phyloP scores from a whole-genome alignment of 2,888 invertebrate species.

The Anodontia alba region DNA sequence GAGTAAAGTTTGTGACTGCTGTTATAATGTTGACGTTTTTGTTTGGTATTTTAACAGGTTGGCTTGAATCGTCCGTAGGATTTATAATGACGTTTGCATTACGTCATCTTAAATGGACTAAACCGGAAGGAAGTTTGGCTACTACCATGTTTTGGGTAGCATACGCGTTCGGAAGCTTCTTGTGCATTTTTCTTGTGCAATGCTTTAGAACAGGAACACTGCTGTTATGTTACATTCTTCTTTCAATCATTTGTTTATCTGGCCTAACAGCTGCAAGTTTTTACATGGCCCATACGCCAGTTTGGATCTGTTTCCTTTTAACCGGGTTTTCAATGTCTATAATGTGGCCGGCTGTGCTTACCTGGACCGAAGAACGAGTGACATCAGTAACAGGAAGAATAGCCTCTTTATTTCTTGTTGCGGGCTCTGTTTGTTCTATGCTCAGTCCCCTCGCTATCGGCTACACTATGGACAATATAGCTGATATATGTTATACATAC shows the following conservation, averaged over 20 bases:
- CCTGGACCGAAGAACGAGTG: slow-evolving; percentile 62
- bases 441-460: slow-evolving; percentile 61
- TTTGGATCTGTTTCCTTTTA: slow-evolving; percentile 52
- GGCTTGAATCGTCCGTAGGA: slow-evolving; percentile 39
- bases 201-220: slow-evolving; percentile 43
- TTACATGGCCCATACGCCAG: slow-evolving; percentile 26
- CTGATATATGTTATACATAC: not conserved
- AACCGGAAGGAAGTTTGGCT: slow-evolving; percentile 23
- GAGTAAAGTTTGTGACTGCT: not conserved
- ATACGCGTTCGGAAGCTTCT: slow-evolving; percentile 41
- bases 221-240: slow-evolving; percentile 28
- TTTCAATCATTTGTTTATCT: slow-evolving; percentile 35
- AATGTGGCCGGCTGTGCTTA: slow-evolving; percentile 55
- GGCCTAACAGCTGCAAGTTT: slow-evolving; percentile 26
- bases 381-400: slow-evolving; percentile 56
- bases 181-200: slow-evolving; percentile 42
- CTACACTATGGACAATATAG: slow-evolving; percentile 54
- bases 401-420: slow-evolving; percentile 54
- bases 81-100: slow-evolving; percentile 40
- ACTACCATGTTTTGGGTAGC: slow-evolving; percentile 37
- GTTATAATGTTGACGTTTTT: not conserved
- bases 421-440: slow-evolving; percentile 50
- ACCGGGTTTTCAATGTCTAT: slow-evolving; percentile 56
- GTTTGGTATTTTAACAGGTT: slow-evolving; percentile 36
- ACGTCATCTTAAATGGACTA: slow-evolving; percentile 31